Conservation (phyloP, 2,797 vertebrate species). For the Myripristis jacobus region DNA sequence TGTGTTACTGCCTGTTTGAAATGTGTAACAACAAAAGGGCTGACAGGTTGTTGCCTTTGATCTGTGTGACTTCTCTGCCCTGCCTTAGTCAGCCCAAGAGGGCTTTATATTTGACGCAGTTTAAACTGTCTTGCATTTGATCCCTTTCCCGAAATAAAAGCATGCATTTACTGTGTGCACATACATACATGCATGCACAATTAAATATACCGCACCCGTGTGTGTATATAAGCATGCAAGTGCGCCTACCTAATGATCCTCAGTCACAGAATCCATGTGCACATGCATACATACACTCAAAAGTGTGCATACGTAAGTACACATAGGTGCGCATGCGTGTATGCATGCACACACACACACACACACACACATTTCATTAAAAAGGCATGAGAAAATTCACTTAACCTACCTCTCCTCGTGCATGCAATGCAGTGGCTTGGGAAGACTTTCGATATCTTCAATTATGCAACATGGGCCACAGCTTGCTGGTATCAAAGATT, state of each 20-base stretch:
- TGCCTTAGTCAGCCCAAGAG: constrained; percentile 13
- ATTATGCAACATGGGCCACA: constrained; percentile 55
- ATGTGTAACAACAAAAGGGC: constrained; percentile 43
- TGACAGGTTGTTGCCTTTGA: constrained; percentile 55
- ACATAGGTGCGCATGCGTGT: neutral
- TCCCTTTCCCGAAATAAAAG: neutral
- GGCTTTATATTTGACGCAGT: constrained; percentile 4
- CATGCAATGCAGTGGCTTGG: constrained; percentile 53
- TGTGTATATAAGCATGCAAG: neutral
- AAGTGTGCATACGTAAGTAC: neutral
- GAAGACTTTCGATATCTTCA: constrained; percentile 59
- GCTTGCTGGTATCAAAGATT: constrained; percentile 44
- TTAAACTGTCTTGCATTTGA: constrained; percentile 10
- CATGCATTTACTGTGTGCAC: neutral
- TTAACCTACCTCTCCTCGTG: constrained; percentile 56
- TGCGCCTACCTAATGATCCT: neutral
- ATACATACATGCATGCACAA: neutral
- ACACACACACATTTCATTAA: constrained; percentile 42
- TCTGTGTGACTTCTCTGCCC: constrained; percentile 42
- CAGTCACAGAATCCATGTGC: constrained; percentile 10
- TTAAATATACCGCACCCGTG: neutral
- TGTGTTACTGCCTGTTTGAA: constrained; percentile 63
- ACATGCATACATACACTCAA: constrained; percentile 1
- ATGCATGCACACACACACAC: constrained; percentile 14
- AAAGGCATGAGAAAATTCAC: constrained; percentile 50